Evolutionary conservation across 2,113 vertebrate species (phyloP).

Genomic region (Ptilorrhoa leucosticta): DNA sequence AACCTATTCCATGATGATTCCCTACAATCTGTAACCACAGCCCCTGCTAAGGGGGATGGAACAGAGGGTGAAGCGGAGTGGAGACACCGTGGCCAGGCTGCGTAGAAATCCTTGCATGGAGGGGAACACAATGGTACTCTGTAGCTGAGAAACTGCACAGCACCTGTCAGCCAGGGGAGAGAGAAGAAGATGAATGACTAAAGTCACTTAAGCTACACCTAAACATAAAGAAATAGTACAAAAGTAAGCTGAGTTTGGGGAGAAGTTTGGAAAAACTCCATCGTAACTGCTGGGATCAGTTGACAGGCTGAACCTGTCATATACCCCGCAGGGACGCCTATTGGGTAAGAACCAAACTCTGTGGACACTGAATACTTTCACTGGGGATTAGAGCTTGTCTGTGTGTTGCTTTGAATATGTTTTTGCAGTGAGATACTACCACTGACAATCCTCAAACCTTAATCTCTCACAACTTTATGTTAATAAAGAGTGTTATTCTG

Average conservation of each 20-base stretch:
- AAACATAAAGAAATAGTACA: not conserved
- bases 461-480: not conserved
- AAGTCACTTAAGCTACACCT: not conserved
- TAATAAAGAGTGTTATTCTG: not conserved
- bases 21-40: not conserved
- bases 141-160: not conserved
- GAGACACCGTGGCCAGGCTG: not conserved
- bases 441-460: not conserved
- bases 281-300: not conserved
- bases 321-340: fast-evolving
- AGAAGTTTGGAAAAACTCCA: not conserved
- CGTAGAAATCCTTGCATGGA: not conserved
- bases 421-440: not conserved
- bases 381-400: not conserved
- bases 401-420: not conserved
- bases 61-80: not conserved
- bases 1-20: not conserved
- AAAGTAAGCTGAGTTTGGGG: not conserved
- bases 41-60: not conserved
- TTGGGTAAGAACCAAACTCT: not conserved
- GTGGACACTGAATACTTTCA: not conserved
- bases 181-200: not conserved
- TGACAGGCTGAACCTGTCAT: not conserved
- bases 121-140: not conserved
- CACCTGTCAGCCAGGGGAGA: not conserved